Evolutionary conservation across 2,797 vertebrate species (phyloP).

Genomic region (Loriculus beryllinus): DNA sequence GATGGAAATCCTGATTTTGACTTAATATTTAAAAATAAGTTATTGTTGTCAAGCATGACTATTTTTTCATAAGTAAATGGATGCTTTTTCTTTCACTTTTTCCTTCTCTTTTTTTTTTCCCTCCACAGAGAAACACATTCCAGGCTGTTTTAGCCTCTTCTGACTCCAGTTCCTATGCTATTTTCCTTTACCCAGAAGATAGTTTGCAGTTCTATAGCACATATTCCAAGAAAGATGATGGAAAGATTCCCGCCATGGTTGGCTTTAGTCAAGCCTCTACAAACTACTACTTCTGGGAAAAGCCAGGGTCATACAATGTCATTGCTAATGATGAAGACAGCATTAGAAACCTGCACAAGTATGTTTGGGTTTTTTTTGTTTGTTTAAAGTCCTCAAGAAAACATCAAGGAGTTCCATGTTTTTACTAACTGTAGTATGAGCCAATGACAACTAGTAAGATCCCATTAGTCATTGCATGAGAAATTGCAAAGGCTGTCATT

Average conservation of each 20-base stretch:
- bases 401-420: neutral
- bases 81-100: neutral
- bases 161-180: conserved; percentile 83
- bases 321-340: conserved; percentile 81
- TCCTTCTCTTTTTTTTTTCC: neutral
- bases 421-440: neutral
- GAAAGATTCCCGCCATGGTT: conserved; percentile 72
- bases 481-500: neutral
- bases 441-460: neutral
- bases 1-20: neutral
- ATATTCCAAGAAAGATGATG: conserved; percentile 53
- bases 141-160: conserved; percentile 87
- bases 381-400: neutral
- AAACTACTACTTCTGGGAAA: conserved; percentile 70
- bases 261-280: conserved; percentile 86
- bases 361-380: conserved; percentile 62
- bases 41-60: neutral
- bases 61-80: conserved; percentile 16
- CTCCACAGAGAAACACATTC: conserved; percentile 89
- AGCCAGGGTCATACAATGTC: conserved; percentile 80
- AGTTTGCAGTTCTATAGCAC: conserved; percentile 84
- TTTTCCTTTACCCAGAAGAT: conserved; percentile 87
- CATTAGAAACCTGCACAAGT: conserved; percentile 83
- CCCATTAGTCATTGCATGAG: neutral
- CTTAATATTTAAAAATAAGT: neutral